These are phyloP conservation scores for Diogma glabrata DNA, from an alignment of 2,888 invertebrate species.

Conservation along the genomic window DNA sequence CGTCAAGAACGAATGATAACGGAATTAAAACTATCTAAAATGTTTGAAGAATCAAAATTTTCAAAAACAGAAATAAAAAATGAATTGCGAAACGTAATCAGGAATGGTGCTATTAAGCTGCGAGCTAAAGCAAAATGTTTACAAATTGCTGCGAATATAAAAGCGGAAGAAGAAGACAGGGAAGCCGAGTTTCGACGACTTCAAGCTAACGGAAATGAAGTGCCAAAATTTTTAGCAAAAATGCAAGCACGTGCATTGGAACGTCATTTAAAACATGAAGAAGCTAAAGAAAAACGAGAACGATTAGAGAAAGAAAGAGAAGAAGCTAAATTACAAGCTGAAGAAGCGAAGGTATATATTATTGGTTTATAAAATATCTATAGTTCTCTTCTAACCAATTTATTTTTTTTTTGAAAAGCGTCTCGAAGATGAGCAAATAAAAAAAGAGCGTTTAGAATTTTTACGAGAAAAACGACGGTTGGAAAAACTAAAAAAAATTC, in stretches of 20 bases:
- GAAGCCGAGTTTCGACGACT: conserved; percentile 23
- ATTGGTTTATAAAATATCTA: background rate
- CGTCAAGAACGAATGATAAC: conserved; percentile 62
- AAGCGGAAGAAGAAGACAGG: conserved; percentile 27
- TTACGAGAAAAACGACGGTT: conserved; percentile 47
- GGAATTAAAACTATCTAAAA: conserved; percentile 56
- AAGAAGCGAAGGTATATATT: conserved; percentile 34
- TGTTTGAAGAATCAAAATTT: conserved; percentile 50
- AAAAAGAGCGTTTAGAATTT: conserved; percentile 45
- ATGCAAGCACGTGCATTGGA: conserved; percentile 63
- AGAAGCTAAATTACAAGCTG: conserved; percentile 32
- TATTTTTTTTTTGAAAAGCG: conserved; percentile 23
- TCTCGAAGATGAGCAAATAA: conserved; percentile 46
- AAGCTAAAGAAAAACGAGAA: conserved; percentile 31
- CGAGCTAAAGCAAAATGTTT: conserved; percentile 38
- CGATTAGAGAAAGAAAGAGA: conserved; percentile 34
- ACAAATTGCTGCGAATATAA: conserved; percentile 31
- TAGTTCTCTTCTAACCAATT: background rate
- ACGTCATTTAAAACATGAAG: conserved; percentile 38
- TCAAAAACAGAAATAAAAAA: conserved; percentile 46
- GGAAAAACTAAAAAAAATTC: conserved; percentile 48
- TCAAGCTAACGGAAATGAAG: conserved; percentile 32
- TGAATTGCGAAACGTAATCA: conserved; percentile 44
- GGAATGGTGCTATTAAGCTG: conserved; percentile 44
- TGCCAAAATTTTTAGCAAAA: conserved; percentile 56